These are phyloP conservation scores for Eleutherodactylus coqui DNA, from an alignment of 2,797 vertebrate species.

Conservation along the genomic window DNA sequence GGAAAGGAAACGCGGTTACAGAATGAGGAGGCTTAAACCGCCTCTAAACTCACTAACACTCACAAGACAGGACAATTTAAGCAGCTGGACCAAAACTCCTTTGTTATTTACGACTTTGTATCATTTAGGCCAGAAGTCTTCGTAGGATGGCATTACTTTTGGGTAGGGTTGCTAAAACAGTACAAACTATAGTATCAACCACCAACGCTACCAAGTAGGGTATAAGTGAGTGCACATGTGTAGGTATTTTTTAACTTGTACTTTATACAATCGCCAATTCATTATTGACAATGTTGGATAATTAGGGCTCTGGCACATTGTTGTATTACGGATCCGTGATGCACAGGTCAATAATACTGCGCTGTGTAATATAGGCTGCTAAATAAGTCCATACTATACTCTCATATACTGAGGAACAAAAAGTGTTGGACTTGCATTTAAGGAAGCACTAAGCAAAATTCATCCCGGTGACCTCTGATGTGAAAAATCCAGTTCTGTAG, in stretches of 20 bases:
- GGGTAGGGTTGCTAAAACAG: neutral
- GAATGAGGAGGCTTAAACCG: slow-evolving; percentile 83
- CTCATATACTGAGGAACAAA: too few relatives aligned
- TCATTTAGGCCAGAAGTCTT: neutral
- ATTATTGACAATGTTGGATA: neutral
- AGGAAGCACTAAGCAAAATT: too few relatives aligned
- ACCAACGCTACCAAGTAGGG: neutral
- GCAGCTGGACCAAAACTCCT: slow-evolving; percentile 39
- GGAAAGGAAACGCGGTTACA: slow-evolving; percentile 96
- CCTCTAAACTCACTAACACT: slow-evolving; percentile 78
- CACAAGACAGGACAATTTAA: slow-evolving; percentile 68
- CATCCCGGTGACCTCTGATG: too few relatives aligned
- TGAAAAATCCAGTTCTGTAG: too few relatives aligned
- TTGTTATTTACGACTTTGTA: neutral
- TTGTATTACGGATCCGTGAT: neutral
- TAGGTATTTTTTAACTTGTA: neutral
- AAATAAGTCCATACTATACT: neutral
- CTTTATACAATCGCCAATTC: neutral
- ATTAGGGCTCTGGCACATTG: neutral
- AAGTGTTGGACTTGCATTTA: too few relatives aligned
- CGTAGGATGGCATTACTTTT: neutral
- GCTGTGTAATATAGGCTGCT: neutral
- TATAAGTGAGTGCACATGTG: neutral
- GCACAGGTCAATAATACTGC: neutral
- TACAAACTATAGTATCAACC: neutral